phyloP scores from a whole-genome alignment of 2,113 vertebrate species.

The Neoarius graeffei region DNA sequence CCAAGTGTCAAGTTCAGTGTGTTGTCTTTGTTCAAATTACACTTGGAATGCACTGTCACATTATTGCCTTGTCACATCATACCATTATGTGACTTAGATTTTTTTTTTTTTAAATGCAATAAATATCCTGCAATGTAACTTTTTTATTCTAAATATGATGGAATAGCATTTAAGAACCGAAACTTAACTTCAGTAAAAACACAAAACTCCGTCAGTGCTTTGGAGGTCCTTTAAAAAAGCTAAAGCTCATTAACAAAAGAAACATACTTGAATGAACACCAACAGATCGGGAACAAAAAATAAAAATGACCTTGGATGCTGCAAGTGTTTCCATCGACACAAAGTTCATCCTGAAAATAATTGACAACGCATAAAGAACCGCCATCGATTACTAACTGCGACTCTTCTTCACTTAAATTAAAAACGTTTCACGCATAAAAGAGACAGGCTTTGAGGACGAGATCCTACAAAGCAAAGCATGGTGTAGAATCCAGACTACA shows the following conservation, averaged over 20 bases:
- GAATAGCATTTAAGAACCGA: not conserved
- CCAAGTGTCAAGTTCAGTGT: not conserved
- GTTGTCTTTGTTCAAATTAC: not conserved
- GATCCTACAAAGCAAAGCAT: not conserved
- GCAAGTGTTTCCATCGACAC: not conserved
- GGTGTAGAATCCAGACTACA: conserved; percentile 10
- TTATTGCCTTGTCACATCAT: not conserved
- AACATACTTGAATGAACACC: conserved; percentile 6
- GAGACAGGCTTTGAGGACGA: conserved; percentile 11
- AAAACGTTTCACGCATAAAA: not conserved
- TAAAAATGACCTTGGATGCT: not conserved
- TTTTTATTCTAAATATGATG: not conserved
- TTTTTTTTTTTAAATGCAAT: not conserved
- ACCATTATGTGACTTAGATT: not conserved
- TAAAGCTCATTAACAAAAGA: conserved; percentile 2
- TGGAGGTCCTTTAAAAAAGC: not conserved
- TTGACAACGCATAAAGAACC: not conserved
- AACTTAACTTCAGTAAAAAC: not conserved
- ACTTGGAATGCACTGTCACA: not conserved
- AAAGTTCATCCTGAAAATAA: conserved; percentile 8
- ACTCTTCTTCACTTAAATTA: not conserved
- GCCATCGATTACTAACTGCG: not conserved
- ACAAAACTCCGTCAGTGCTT: not conserved
- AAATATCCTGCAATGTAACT: not conserved
- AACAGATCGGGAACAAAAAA: not conserved